Percentiles rank a stretch among this genome's conserved stretches.
Conservation (phyloP, 1,140 invertebrate genomes). For the Wiebesia pumilae region DNA sequence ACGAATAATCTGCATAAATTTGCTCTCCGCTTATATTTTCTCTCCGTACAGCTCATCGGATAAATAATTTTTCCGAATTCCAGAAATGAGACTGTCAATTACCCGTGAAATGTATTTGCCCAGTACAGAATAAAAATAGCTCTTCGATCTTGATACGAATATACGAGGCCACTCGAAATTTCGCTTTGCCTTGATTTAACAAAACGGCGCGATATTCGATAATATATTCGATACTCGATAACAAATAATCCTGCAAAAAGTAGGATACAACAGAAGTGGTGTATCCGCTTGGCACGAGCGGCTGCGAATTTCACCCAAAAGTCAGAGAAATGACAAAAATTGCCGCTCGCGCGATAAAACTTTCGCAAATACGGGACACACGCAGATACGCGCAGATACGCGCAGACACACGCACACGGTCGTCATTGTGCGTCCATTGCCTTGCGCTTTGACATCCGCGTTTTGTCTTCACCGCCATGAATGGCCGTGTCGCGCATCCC, state of each 20-base stretch:
- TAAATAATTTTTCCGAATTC: too few relatives aligned
- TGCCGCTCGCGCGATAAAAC: slow-evolving; percentile 56
- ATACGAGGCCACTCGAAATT: neutral
- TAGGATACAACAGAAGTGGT: slow-evolving; percentile 15
- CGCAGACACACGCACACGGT: neutral
- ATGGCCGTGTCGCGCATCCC: slow-evolving; percentile 60
- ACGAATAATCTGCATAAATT: too few relatives aligned
- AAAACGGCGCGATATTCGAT: neutral
- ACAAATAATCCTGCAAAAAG: neutral
- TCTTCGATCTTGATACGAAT: neutral
- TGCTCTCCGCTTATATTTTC: too few relatives aligned
- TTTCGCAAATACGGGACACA: slow-evolving; percentile 47
- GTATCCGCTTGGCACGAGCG: neutral
- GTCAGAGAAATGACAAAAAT: slow-evolving; percentile 47
- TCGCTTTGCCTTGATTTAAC: neutral
- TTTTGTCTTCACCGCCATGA: slow-evolving; percentile 73
- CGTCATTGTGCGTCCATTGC: slow-evolving; percentile 52
- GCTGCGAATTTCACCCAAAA: slow-evolving; percentile 49
- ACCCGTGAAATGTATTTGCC: too few relatives aligned
- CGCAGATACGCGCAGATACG: neutral
- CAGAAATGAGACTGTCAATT: too few relatives aligned
- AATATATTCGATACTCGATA: neutral
- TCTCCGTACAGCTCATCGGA: too few relatives aligned
- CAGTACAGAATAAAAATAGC: neutral
- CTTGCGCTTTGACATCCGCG: slow-evolving; percentile 58